phyloP scores from a whole-genome alignment of 2,888 invertebrate species.

The Caenorhabditis imperialis region DNA sequence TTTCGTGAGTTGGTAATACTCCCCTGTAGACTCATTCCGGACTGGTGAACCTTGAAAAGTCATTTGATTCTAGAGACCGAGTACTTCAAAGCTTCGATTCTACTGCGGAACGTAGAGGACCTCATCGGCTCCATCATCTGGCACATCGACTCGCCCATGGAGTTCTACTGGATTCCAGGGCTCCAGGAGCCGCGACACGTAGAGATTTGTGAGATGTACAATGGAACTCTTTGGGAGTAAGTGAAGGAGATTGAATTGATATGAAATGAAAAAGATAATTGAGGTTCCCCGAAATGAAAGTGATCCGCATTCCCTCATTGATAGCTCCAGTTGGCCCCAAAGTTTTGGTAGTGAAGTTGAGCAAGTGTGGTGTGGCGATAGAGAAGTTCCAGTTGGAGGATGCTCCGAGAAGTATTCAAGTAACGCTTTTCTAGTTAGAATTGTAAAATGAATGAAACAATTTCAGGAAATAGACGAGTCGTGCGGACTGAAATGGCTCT shows the following conservation, averaged over 20 bases:
- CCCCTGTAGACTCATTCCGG: not conserved
- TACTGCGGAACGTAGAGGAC: slow-evolving; percentile 13
- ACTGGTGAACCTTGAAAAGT: not conserved
- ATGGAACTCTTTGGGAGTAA: slow-evolving; percentile 5
- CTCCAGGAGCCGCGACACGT: slow-evolving; percentile 1
- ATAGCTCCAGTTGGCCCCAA: not conserved
- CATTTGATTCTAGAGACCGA: not conserved
- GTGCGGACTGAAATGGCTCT: not conserved
- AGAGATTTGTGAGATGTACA: not conserved
- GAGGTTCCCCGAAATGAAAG: slow-evolving; percentile 1
- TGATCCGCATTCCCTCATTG: no score
- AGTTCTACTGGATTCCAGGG: slow-evolving; percentile 12
- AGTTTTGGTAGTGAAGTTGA: slow-evolving; percentile 9
- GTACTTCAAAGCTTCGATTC: slow-evolving; percentile 13
- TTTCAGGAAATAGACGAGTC: not conserved
- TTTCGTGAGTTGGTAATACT: no score
- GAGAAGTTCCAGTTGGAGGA: not conserved
- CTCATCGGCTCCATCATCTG: slow-evolving; percentile 20
- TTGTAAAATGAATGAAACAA: not conserved
- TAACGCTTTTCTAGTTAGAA: not conserved
- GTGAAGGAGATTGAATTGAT: not conserved
- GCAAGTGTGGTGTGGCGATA: slow-evolving; percentile 10
- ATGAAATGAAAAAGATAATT: not conserved
- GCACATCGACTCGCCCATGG: slow-evolving; percentile 16
- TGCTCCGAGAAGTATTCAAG: not conserved